Percentiles rank a stretch among this genome's conserved stretches.
Conservation (phyloP, 2,888 invertebrate genomes). For the Portevinia maculata region DNA sequence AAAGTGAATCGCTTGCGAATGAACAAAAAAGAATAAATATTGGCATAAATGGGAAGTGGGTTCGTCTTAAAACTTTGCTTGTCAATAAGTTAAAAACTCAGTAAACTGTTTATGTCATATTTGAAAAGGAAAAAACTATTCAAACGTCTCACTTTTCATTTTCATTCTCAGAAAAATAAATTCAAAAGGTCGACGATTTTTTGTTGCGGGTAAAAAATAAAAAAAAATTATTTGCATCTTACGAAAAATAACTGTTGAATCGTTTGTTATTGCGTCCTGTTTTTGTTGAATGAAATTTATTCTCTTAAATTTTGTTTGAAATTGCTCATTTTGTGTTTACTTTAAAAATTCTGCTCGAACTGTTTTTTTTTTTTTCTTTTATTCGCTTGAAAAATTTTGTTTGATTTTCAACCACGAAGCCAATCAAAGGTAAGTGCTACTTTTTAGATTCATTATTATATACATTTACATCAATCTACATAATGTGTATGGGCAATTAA, state of each 20-base stretch:
- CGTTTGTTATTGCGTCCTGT: conserved; percentile 46
- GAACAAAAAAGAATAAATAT: no score
- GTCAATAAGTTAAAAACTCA: not conserved
- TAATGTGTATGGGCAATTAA: no score
- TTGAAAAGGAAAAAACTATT: conserved; percentile 30
- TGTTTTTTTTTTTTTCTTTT: no score
- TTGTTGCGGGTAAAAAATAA: conserved; percentile 34
- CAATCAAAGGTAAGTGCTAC: no score
- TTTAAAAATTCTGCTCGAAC: conserved; percentile 9
- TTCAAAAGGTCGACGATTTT: conserved; percentile 53
- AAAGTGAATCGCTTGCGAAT: no score
- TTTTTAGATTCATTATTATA: no score
- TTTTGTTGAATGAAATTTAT: conserved; percentile 29
- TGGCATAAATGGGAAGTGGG: no score
- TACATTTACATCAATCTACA: no score
- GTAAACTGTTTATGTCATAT: not conserved
- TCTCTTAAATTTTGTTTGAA: conserved; percentile 42
- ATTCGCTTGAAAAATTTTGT: conserved; percentile 11
- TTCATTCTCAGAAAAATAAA: conserved; percentile 56
- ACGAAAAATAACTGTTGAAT: conserved; percentile 39
- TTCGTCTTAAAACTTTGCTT: no score
- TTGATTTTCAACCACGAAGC: no score
- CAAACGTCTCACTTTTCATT: no score
- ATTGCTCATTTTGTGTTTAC: conserved; percentile 32
- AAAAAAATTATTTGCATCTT: conserved; percentile 45